Percentiles rank a stretch among this genome's conserved stretches.
These are phyloP conservation scores for Actias luna DNA, from an alignment of 2,888 invertebrate species.

Conservation along the genomic window DNA sequence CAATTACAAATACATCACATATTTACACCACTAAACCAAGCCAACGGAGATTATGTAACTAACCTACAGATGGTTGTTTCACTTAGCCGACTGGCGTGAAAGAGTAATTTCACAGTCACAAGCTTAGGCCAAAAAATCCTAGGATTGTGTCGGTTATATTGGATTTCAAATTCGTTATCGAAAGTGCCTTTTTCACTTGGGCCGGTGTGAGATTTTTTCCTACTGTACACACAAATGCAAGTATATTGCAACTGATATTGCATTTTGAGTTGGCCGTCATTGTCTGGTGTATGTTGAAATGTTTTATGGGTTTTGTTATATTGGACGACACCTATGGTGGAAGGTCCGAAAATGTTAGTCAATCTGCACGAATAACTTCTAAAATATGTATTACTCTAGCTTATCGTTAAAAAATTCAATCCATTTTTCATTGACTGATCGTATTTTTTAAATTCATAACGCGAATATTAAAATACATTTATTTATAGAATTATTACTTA, in stretches of 20 bases:
- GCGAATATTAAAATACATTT: not conserved
- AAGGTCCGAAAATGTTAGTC: conserved; percentile 10
- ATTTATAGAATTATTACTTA: not conserved
- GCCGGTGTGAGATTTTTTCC: conserved; percentile 56
- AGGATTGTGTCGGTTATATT: conserved; percentile 51
- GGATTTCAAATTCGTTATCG: conserved; percentile 74
- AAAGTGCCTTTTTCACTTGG: conserved; percentile 63
- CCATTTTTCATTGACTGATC: too few species aligned
- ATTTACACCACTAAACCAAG: not conserved
- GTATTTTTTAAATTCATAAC: not conserved
- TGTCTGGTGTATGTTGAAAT: conserved; percentile 38
- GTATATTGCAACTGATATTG: conserved; percentile 58
- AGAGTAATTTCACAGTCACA: not conserved
- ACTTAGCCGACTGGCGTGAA: not conserved
- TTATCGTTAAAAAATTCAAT: not conserved
- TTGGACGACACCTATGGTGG: conserved; percentile 30
- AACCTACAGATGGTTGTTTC: not conserved
- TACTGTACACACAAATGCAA: conserved; percentile 47
- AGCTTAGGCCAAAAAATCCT: conserved; percentile 34
- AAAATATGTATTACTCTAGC: not conserved
- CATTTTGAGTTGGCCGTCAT: conserved; percentile 60
- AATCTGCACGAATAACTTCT: not conserved
- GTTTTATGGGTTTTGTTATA: conserved; percentile 63
- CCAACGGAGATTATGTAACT: not conserved
- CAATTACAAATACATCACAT: too few species aligned